Base-by-base conservation (phyloP, 2,113 vertebrate species). In the Coptodon rendalli region DNA sequence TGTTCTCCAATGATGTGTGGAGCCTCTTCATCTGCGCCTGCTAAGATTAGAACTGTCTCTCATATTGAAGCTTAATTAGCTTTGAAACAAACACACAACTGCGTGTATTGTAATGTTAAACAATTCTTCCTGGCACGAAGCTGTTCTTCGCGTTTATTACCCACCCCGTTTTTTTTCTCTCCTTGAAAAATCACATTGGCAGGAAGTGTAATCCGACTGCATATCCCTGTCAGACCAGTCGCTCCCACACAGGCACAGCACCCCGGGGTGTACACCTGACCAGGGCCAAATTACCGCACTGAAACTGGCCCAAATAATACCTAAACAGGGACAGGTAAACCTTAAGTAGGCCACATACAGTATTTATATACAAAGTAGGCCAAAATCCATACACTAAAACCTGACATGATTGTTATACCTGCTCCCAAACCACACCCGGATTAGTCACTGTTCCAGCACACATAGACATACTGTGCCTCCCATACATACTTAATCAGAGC, bases 361-460 rank as follows among this genome's bases (percentile, higher is more conserved):
- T 91, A 94, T 93, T 91, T 92, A 90, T 93, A 92, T 87, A 93
- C 86, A 89, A 94, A 94, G 88, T 95, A 94, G 94, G 93, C 83
- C 93, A 89, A 88, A 91, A 94, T 87, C n/a, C 86, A 91, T 89
- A 89, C 24, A 66, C 40, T 86, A 84, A 91, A 90, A 54, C 29
- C 83, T 83, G 57, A 73, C 85, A 78, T 6, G 16, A 54, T 53
- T 53, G 54, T 83, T 82, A 40, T 81, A 78, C 80, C 86, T 87
- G 52, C 78, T 78, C 80, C 83, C 83, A 86, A 86, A 87, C 68
- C 87, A 22, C 80, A 83, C 84, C 85, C 57, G 4, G 78, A 89
- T 88, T 17, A 68, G 71, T 85, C 85, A 78, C 9, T 57, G 85
- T 19, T 85, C 40, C 59, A 14, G 31, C 80, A 61, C 45, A 43